Conservation (phyloP, 2,888 invertebrate genomes). For the Cephus sareptanus region DNA sequence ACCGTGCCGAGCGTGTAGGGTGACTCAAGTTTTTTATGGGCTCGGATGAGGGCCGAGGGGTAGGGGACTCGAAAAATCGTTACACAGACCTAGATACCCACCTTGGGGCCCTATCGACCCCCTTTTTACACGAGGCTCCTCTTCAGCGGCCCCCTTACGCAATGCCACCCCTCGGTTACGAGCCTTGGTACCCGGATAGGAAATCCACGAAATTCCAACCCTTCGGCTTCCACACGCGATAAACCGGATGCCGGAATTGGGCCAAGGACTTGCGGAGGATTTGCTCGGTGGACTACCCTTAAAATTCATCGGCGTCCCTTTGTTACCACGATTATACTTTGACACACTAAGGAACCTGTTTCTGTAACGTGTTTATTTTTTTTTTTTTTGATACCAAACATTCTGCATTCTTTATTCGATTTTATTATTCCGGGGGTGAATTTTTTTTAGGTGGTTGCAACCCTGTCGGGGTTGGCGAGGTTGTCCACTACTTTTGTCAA, state of each 20-base stretch:
- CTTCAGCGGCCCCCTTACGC: not conserved
- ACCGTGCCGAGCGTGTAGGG: conserved; percentile 47
- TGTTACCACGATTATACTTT: not conserved
- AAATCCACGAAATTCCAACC: not conserved
- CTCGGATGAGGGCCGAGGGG: conserved; percentile 55
- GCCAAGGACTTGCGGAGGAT: not conserved
- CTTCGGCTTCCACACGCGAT: not conserved
- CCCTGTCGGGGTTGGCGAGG: not conserved
- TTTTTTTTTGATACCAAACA: not conserved
- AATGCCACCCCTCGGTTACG: not conserved
- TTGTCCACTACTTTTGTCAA: not conserved
- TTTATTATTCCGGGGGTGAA: not conserved
- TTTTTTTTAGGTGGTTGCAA: not conserved
- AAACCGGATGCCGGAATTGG: not conserved
- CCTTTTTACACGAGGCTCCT: not conserved
- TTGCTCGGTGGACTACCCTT: not conserved
- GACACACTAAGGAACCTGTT: not conserved
- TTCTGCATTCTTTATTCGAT: not conserved
- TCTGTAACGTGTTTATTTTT: not conserved
- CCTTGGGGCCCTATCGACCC: conserved; percentile 16
- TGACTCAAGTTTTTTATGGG: conserved; percentile 55
- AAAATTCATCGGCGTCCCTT: not conserved
- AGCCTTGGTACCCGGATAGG: not conserved
- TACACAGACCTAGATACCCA: conserved; percentile 59
- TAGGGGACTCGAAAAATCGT: conserved; percentile 58